Conservation (phyloP, 2,113 vertebrate species). For the Lepus timidus region DNA sequence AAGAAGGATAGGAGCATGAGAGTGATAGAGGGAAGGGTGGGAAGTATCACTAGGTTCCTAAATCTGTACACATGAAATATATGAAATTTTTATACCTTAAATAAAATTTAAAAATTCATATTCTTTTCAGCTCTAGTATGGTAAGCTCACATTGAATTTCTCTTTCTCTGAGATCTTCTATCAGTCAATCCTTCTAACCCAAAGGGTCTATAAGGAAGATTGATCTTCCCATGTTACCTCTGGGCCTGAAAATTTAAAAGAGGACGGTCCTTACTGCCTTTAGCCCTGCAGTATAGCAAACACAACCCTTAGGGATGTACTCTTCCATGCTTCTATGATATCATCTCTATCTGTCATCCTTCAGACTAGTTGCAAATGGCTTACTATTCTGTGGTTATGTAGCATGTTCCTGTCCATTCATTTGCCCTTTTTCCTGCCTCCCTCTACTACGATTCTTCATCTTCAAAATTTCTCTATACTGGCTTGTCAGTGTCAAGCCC, state of each 20-base stretch:
- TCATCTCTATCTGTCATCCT: accelerated
- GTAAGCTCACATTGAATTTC: background rate
- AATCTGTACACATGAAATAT: too few species aligned
- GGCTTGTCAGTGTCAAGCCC: background rate
- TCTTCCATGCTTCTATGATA: background rate
- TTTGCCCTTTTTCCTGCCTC: background rate
- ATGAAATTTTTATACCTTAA: too few species aligned
- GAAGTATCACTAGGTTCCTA: too few species aligned
- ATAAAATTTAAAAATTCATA: background rate
- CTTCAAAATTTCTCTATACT: background rate
- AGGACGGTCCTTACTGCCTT: background rate
- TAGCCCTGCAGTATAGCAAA: background rate
- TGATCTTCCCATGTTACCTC: background rate
- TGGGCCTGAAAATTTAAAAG: background rate
- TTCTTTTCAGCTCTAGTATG: background rate
- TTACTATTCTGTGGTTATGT: background rate
- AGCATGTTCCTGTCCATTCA: too few species aligned
- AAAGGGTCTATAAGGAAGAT: background rate
- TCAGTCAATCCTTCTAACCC: background rate
- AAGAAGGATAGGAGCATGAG: too few species aligned
- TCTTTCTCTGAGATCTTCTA: background rate
- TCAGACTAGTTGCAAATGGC: background rate
- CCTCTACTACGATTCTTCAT: background rate
- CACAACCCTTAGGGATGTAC: background rate
- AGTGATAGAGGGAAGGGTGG: too few species aligned